Base-by-base conservation (phyloP, 2,797 vertebrate genomes). In the Melanogrammus aeglefinus region DNA sequence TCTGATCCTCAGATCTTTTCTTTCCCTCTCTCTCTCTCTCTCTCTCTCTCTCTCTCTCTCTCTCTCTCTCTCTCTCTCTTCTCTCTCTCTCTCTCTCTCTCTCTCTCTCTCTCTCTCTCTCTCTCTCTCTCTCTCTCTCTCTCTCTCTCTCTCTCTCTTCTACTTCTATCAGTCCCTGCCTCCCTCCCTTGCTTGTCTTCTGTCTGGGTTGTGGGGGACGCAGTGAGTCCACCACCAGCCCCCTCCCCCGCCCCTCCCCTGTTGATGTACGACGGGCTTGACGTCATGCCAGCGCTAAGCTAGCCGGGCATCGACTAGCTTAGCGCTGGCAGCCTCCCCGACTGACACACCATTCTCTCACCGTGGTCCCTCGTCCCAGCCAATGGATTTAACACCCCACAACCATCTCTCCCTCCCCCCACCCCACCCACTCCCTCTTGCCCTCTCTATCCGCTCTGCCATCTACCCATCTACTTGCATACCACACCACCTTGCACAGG, bases 241-340 rank as follows among this genome's bases (percentile, higher is more conserved):
- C n/a, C n/a, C n/a, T n/a, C n/a, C n/a, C n/a, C n/a, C n/a, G n/a
- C 72, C 78, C 84, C 82, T 73, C 87, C 86, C 82, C 86, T 80
- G 76, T 79, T 92, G 87, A 91, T 91, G 91, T 91, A 89, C 88
- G 86, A 89, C 86, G 44, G 79, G 83, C 78, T 82, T 41, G 77
- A 88, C 90, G 86, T 94, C 92, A 92, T 77, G 86, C 87, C 88
- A 83, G 79, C 88, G 86, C 86, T 78, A 21, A 73, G 81, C 88
- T 91, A 44, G 41, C 41, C 41, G 41, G 41, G 41, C 84, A 73
- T 86, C 84, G 82, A 79, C 87, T 90, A 69, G 78, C 79, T 84
- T 44, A 78, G 85, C 77, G 87, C 79, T 86, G 38, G 80, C 77
- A 74, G 81, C 81, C 85, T 87, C 76, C 87, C 81, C 84, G 77